phyloP scores from a whole-genome alignment of 1,140 invertebrate genomes.

The Harlomillsia oculata region DNA sequence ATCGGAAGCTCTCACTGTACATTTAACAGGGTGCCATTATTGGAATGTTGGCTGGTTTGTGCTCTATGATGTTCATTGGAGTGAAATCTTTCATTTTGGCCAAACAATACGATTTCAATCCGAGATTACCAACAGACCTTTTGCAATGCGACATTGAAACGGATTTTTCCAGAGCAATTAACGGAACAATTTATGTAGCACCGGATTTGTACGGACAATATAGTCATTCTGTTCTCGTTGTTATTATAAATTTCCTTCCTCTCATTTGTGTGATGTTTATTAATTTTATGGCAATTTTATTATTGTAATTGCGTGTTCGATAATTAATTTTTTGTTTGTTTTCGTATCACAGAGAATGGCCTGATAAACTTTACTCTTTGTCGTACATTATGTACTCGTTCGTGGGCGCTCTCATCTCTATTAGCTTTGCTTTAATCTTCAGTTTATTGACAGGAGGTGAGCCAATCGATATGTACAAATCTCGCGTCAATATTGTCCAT shows the following conservation, averaged over 20 bases:
- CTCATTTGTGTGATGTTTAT: neutral
- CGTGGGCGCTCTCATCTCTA: slow-evolving; percentile 23
- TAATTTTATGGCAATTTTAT: neutral
- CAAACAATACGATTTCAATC: neutral
- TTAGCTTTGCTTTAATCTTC: slow-evolving; percentile 16
- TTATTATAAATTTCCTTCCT: neutral
- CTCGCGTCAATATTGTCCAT: neutral
- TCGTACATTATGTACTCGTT: slow-evolving; percentile 28
- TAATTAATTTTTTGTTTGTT: neutral
- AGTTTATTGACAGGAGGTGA: slow-evolving; percentile 23
- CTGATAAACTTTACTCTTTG: slow-evolving; percentile 26
- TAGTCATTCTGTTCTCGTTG: neutral
- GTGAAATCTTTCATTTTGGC: slow-evolving; percentile 11
- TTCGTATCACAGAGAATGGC: slow-evolving; percentile 22
- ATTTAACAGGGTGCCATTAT: slow-evolving; percentile 20
- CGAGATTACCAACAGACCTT: slow-evolving; percentile 13
- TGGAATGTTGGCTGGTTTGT: slow-evolving; percentile 23
- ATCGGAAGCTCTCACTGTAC: neutral
- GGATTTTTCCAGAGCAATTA: slow-evolving; percentile 3
- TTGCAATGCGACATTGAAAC: slow-evolving; percentile 15
- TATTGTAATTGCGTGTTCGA: neutral
- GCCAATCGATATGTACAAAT: neutral
- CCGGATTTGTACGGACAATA: slow-evolving; percentile 4
- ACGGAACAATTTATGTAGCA: neutral
- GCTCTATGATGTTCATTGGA: slow-evolving; percentile 11